A percentile compares a stretch with the other conserved stretches of the same genome.
Conservation (phyloP, 2,113 vertebrate species). For the Pungitius pungitius region DNA sequence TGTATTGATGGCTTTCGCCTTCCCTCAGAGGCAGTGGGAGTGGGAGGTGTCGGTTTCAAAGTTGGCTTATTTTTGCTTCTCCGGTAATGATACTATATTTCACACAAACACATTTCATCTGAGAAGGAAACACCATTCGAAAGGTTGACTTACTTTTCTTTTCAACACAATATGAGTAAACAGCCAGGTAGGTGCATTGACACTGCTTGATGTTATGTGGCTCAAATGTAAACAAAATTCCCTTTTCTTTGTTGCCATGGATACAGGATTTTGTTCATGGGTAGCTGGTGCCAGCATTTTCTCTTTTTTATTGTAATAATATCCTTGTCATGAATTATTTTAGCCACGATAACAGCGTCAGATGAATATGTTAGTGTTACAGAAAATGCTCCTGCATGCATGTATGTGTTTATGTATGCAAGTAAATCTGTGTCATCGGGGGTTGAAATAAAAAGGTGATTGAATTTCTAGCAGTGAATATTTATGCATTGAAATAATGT, state of each 20-base stretch:
- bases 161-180: not conserved
- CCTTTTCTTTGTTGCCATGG: constrained; percentile 22
- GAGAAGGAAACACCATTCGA: not conserved
- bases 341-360: not conserved
- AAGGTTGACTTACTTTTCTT: constrained; percentile 12
- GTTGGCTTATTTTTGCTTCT: too few species aligned
- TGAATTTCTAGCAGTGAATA: too few species aligned
- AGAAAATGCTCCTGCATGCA: not conserved
- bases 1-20: not conserved
- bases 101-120: not conserved
- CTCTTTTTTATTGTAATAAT: not conserved
- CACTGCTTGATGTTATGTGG: not conserved
- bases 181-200: not conserved
- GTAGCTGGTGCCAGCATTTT: not conserved
- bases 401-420: too few species aligned
- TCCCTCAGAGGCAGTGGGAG: not conserved
- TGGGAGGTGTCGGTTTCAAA: not conserved
- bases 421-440: too few species aligned
- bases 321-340: not conserved
- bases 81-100: too few species aligned
- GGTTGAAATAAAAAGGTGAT: too few species aligned
- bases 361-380: not conserved
- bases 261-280: not conserved
- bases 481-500: too few species aligned
- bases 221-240: constrained; percentile 16